These are phyloP conservation scores for Ormyrus thymus DNA, from an alignment of 2,888 invertebrate genomes.

Conservation along the genomic window DNA sequence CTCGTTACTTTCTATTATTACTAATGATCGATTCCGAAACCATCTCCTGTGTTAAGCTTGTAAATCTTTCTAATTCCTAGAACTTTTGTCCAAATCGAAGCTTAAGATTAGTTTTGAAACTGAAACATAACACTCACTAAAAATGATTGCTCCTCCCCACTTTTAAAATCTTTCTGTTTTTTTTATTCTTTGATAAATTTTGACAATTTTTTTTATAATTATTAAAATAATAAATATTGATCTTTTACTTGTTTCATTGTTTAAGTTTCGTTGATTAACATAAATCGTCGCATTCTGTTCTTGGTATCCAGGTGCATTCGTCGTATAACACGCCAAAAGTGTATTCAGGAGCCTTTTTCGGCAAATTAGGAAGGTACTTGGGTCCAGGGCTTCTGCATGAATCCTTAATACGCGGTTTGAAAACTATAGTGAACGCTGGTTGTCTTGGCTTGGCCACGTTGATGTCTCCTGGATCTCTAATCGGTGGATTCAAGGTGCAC, in stretches of 20 bases:
- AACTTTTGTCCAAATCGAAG: neutral
- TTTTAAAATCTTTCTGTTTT: no score
- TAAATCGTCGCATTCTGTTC: conserved; percentile 69
- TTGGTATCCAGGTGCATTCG: conserved; percentile 78
- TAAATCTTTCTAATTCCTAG: no score
- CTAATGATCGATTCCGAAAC: no score
- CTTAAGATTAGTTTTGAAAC: neutral
- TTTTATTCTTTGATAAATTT: no score
- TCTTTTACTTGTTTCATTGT: no score
- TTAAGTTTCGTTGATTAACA: conserved; percentile 48
- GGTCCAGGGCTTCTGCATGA: conserved; percentile 77
- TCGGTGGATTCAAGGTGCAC: conserved; percentile 31
- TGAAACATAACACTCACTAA: no score
- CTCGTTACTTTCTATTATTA: no score
- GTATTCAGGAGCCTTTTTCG: conserved; percentile 76
- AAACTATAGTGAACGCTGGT: conserved; percentile 75
- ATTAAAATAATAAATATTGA: neutral
- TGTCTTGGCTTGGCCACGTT: conserved; percentile 62
- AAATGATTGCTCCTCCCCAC: no score
- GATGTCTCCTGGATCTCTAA: conserved; percentile 17
- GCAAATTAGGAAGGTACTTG: conserved; percentile 74
- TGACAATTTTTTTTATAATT: neutral
- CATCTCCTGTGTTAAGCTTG: no score
- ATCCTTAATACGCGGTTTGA: conserved; percentile 70
- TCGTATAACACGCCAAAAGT: conserved; percentile 80